Conservation (phyloP, 2,888 invertebrate genomes). For the Epinotia ramella region DNA sequence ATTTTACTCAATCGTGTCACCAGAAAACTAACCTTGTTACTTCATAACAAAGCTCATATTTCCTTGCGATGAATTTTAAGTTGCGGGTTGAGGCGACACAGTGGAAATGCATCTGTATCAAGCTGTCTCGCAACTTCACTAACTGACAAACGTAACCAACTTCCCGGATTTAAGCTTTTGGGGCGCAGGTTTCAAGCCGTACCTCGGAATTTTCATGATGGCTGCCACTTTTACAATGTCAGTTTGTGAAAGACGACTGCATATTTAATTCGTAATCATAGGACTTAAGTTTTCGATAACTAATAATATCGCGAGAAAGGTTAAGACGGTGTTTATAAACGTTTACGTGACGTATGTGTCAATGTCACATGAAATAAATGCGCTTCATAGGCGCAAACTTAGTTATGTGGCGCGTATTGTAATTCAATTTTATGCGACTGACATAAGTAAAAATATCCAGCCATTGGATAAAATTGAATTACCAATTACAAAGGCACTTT, state of each 20-base stretch:
- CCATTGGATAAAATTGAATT: too few species aligned
- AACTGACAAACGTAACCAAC: constrained; percentile 26
- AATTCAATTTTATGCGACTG: background rate
- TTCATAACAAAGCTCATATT: background rate
- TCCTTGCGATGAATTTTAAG: background rate
- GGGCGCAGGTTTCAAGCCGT: background rate
- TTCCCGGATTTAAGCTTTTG: constrained; percentile 44
- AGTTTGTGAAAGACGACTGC: background rate
- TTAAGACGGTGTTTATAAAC: too few species aligned
- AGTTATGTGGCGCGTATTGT: background rate
- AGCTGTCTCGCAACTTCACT: constrained; percentile 46
- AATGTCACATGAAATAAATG: too few species aligned
- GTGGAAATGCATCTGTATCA: constrained; percentile 58
- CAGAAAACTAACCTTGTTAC: background rate
- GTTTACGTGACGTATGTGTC: too few species aligned
- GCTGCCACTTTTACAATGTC: constrained; percentile 4
- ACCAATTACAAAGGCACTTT: too few species aligned
- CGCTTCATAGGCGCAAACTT: background rate
- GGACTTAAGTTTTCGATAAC: too few species aligned
- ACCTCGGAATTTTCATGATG: background rate
- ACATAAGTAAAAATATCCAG: too few species aligned
- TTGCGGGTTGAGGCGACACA: constrained; percentile 17
- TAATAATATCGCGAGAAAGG: too few species aligned
- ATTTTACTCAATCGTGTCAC: background rate
- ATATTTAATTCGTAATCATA: background rate